phyloP scores from a whole-genome alignment of 2,888 invertebrate species.

The Baronia brevicornis region DNA sequence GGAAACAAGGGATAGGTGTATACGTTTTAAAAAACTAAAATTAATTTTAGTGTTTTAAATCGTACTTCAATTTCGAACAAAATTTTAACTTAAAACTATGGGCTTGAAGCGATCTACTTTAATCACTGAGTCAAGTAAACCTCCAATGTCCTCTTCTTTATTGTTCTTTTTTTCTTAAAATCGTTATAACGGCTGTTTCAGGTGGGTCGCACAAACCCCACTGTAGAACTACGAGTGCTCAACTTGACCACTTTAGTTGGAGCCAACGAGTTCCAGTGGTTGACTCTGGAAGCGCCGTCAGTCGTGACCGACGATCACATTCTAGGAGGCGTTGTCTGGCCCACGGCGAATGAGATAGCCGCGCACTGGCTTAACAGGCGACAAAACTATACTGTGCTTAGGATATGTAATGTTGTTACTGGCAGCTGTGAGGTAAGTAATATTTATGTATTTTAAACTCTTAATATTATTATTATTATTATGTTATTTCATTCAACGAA shows the following conservation, averaged over 20 bases:
- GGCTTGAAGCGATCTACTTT: too few species aligned
- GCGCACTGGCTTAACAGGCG: constrained; percentile 90
- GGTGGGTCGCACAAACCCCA: constrained; percentile 84
- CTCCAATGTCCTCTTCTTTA: too few species aligned
- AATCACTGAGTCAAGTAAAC: too few species aligned
- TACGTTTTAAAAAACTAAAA: too few species aligned
- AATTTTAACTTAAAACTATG: constrained; percentile 1
- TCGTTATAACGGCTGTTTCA: constrained; percentile 37
- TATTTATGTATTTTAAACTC: neutral
- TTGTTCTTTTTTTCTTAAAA: too few species aligned
- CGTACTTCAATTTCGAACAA: too few species aligned
- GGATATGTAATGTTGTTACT: constrained; percentile 69
- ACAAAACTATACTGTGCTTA: constrained; percentile 82
- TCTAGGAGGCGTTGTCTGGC: constrained; percentile 84
- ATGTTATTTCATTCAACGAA: neutral
- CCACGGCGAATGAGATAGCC: constrained; percentile 77
- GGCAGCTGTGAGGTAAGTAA: constrained; percentile 40
- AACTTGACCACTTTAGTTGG: constrained; percentile 53
- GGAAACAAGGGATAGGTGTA: too few species aligned
- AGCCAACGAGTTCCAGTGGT: constrained; percentile 31
- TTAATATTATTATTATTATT: neutral
- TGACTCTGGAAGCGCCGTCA: constrained; percentile 56
- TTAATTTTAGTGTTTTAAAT: too few species aligned
- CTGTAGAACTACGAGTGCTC: constrained; percentile 78
- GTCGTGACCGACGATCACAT: constrained; percentile 78